Conservation (phyloP, 2,113 vertebrate genomes). For the Ibidorhyncha struthersii region DNA sequence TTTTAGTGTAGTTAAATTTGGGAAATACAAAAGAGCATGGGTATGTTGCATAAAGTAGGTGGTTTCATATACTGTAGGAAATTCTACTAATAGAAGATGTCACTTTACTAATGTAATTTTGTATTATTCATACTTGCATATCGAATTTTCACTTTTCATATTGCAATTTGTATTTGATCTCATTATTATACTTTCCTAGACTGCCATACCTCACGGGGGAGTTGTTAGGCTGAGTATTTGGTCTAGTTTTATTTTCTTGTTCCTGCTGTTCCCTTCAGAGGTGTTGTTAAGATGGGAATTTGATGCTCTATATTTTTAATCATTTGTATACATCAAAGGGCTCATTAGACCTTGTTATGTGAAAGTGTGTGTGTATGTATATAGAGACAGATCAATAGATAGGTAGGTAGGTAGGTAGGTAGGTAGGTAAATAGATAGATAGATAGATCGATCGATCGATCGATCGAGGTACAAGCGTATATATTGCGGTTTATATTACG, state of each 20-base stretch:
- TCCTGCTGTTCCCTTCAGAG: constrained; percentile 28
- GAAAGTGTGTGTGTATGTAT: neutral
- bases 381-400: neutral
- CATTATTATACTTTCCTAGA: constrained; percentile 44
- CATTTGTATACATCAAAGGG: neutral
- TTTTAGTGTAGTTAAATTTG: neutral
- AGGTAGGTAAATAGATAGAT: neutral
- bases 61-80: neutral
- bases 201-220: neutral
- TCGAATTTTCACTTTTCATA: constrained; percentile 57
- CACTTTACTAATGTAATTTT: constrained; percentile 28
- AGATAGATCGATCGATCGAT: no score
- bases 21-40: neutral
- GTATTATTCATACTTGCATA: constrained; percentile 48
- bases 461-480: neutral
- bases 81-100: neutral
- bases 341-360: constrained; percentile 7
- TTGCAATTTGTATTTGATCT: constrained; percentile 42
- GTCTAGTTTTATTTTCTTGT: constrained; percentile 55
- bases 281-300: constrained; percentile 13
- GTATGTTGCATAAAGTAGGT: neutral
- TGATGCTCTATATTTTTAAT: constrained; percentile 43
- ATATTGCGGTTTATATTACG: neutral
- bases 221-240: constrained; percentile 48
- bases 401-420: neutral